phyloP scores from a whole-genome alignment of 1,140 invertebrate genomes.

The Solenopsis fugax region DNA sequence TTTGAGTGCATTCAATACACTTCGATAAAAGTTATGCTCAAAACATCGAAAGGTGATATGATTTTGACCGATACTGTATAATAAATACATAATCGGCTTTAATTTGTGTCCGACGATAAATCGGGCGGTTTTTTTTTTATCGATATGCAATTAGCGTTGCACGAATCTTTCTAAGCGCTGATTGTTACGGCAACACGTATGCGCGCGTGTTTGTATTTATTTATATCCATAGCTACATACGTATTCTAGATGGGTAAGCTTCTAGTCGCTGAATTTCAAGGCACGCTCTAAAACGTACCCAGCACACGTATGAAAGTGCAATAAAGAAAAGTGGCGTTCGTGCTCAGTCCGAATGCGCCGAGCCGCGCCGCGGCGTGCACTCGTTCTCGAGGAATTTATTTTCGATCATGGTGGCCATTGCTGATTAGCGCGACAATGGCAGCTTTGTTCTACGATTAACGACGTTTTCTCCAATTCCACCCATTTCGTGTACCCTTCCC shows the following conservation, averaged over 20 bases:
- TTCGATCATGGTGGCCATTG: slow-evolving; percentile 76
- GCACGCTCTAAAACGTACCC: slow-evolving; percentile 66
- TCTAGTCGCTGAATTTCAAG: slow-evolving; percentile 70
- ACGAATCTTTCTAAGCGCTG: slow-evolving; percentile 10
- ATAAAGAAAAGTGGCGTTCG: slow-evolving; percentile 78
- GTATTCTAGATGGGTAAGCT: slow-evolving; percentile 66
- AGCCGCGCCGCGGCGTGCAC: slow-evolving; percentile 17
- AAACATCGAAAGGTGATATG: no score
- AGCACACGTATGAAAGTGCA: slow-evolving; percentile 76
- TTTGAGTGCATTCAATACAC: no score
- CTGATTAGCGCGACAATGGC: slow-evolving; percentile 77
- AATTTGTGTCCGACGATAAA: slow-evolving; percentile 13
- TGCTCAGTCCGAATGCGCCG: slow-evolving; percentile 64
- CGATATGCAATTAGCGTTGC: neutral
- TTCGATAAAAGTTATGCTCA: no score
- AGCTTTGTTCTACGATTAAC: slow-evolving; percentile 78
- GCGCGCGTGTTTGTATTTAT: slow-evolving; percentile 51
- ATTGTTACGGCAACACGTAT: slow-evolving; percentile 34
- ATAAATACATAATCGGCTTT: neutral
- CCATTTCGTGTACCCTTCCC: slow-evolving; percentile 75
- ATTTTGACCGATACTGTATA: no score
- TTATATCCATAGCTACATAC: slow-evolving; percentile 60
- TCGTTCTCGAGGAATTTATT: slow-evolving; percentile 73
- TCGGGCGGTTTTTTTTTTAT: neutral
- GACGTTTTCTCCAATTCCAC: slow-evolving; percentile 78